Base-by-base conservation (phyloP, 2,797 vertebrate genomes). In the Esox masquinongy region DNA sequence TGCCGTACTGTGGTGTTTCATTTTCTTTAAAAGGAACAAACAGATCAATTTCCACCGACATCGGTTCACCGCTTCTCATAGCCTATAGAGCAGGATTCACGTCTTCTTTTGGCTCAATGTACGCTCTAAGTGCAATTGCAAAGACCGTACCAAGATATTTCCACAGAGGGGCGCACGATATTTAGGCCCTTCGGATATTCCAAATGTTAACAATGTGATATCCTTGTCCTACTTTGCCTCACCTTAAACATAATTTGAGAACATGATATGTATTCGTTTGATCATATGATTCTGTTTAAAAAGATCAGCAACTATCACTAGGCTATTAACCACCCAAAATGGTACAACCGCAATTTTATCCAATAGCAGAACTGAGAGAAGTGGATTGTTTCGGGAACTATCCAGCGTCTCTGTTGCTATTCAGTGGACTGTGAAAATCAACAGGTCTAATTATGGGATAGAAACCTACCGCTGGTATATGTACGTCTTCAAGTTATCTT, bases 91-190 rank as follows among this genome's bases (percentile, higher is more conserved):
- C 69, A 0, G 68, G 78, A 22, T 19, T 9, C 73, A 11, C 79
- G 72, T 78, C 50, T 76, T 76, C 75, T 19, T 67, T 14, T 73
- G 31, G 80, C 5, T 74, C 70, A 24, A 72, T n/a, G 76, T 26
- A 79, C 70, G 83, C 71, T 39, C 66, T 4, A 64, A 76, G 74
- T 72, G 83, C 82, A 76, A 76, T 29, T 64, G 22, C 31, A 22
- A 5, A 75, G 86, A 84, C 70, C 74, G 73, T 85, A 90, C 86
- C 89, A 90, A 76, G 81, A 67, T 80, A 24, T 63, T 19, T 64
- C 56, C 17, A 34, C 12, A 70, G 0, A 79, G 85, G 87, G 86
- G 83, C 77, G 83, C 59, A 1, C 29, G 14, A 5, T 16, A 3
- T 26, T 17, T n/a, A 72, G 36, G 36, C 36, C 4, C 5, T 39